Conservation (phyloP, 2,888 invertebrate species). For the Rhingia campestris region DNA sequence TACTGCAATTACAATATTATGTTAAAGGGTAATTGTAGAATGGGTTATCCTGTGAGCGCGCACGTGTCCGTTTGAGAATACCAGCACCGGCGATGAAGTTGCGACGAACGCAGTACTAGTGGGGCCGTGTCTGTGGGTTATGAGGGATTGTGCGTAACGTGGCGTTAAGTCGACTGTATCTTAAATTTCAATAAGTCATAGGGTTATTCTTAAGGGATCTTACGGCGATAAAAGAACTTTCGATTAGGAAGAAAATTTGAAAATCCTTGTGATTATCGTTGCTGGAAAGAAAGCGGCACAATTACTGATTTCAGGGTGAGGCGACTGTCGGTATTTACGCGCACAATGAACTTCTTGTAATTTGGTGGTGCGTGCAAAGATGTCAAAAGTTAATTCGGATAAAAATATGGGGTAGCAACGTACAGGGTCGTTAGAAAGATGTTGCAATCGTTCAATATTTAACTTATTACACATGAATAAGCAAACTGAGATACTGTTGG, state of each 20-base stretch:
- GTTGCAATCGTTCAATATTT: constrained; percentile 64
- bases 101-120: constrained; percentile 19
- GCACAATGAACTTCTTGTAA: constrained; percentile 15
- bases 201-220: constrained; percentile 61
- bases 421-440: constrained; percentile 8
- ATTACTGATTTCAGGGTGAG: constrained; percentile 35
- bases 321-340: constrained; percentile 10
- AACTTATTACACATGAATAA: constrained; percentile 68
- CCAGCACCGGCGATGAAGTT: constrained; percentile 31
- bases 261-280: constrained; percentile 63
- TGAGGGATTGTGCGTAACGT: constrained; percentile 45
- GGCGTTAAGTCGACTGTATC: constrained; percentile 41
- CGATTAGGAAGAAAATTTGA: constrained; percentile 28
- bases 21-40: constrained; percentile 82
- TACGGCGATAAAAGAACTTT: constrained; percentile 28
- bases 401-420: constrained; percentile 27
- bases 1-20: constrained; percentile 82
- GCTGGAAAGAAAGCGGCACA: constrained; percentile 55
- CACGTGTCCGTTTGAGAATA: constrained; percentile 57
- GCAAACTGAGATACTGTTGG: constrained; percentile 56
- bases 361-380: constrained; percentile 58
- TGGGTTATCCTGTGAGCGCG: constrained; percentile 75
- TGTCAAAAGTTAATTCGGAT: constrained; percentile 64
- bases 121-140: constrained; percentile 16
- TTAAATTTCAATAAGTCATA: constrained; percentile 49